These are phyloP conservation scores for Oreochromis tanganicae DNA, from an alignment of 2,113 vertebrate species.

Conservation along the genomic window DNA sequence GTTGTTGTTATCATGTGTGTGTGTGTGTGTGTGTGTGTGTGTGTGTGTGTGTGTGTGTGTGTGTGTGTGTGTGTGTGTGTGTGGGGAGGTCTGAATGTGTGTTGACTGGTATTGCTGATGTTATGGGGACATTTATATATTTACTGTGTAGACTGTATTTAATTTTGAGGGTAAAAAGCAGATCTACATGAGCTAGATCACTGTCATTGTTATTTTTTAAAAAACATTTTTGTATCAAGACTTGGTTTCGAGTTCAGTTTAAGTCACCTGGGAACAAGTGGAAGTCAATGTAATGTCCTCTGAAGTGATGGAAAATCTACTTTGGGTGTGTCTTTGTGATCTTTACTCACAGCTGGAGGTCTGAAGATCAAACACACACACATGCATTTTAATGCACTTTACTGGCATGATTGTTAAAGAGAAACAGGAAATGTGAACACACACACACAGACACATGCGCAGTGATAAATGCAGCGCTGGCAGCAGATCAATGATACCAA, in stretches of 20 bases:
- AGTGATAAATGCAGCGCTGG: slow-evolving; percentile 81
- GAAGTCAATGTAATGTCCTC: not conserved
- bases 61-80: not conserved
- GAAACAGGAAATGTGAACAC: not conserved
- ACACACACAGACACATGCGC: slow-evolving; percentile 12
- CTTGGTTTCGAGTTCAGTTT: not conserved
- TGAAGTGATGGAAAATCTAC: not conserved
- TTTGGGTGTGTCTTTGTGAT: slow-evolving; percentile 10
- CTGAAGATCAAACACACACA: not conserved
- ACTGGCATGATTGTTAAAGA: not conserved
- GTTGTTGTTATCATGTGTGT: too few species aligned
- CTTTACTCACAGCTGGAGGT: slow-evolving; percentile 3
- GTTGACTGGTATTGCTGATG: not conserved
- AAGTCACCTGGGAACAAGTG: not conserved
- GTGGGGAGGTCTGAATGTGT: not conserved
- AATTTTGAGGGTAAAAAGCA: not conserved
- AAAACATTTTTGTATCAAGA: not conserved
- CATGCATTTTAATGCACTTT: not conserved
- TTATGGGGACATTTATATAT: not conserved
- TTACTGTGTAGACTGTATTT: not conserved
- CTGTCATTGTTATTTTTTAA: accelerated
- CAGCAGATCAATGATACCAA: slow-evolving; percentile 95
- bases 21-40: not conserved
- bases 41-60: not conserved
- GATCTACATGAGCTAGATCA: not conserved